phyloP scores from a whole-genome alignment of 2,797 vertebrate species.

The Microctenopoma lineatum region DNA sequence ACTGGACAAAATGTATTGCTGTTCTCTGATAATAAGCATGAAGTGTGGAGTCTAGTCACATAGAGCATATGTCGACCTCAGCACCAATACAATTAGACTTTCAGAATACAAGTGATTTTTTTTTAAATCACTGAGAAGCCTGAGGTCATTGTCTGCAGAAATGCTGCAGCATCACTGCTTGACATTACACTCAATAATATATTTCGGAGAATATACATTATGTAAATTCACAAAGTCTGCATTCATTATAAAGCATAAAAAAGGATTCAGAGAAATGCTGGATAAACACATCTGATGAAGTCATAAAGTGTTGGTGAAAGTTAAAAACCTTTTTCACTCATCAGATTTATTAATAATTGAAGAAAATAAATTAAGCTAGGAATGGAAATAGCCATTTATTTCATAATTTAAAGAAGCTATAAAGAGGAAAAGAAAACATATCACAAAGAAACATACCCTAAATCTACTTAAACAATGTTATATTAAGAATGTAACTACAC shows the following conservation, averaged over 20 bases:
- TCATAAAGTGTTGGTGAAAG: not conserved
- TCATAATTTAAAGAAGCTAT: not conserved
- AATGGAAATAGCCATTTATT: not conserved
- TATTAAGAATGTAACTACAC: not conserved
- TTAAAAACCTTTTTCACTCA: not conserved
- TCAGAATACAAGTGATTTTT: slow-evolving; percentile 30
- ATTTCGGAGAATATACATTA: slow-evolving; percentile 6
- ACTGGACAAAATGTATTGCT: slow-evolving; percentile 57
- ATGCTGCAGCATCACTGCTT: slow-evolving; percentile 20
- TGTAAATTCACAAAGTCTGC: slow-evolving; percentile 11
- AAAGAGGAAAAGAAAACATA: not conserved
- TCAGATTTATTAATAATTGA: not conserved
- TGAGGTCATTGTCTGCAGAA: slow-evolving; percentile 31
- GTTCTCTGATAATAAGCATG: slow-evolving; percentile 55
- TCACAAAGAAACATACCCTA: not conserved
- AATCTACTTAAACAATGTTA: not conserved
- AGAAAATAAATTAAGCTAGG: not conserved
- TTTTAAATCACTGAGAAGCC: slow-evolving; percentile 39
- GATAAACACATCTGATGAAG: not conserved
- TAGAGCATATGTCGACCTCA: slow-evolving; percentile 41
- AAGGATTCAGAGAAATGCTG: slow-evolving; percentile 4
- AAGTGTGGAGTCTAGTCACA: slow-evolving; percentile 41
- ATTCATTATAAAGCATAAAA: slow-evolving; percentile 4
- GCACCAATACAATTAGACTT: slow-evolving; percentile 50
- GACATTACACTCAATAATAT: slow-evolving; percentile 26